These are phyloP conservation scores for Pseudois nayaur DNA, from an alignment of 2,113 vertebrate species.

Conservation along the genomic window DNA sequence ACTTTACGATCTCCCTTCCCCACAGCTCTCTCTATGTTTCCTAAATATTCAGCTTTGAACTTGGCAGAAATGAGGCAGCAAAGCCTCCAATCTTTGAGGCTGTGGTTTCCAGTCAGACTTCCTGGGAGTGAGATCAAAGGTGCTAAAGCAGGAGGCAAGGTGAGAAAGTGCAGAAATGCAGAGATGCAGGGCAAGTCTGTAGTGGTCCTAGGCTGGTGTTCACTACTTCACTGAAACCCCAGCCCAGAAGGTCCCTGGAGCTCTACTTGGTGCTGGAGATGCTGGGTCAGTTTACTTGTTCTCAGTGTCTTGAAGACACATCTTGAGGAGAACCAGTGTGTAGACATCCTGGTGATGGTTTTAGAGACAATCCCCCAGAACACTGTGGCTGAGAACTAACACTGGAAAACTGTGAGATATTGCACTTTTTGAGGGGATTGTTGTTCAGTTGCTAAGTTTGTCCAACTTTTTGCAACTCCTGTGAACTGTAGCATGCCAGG, in stretches of 20 bases:
- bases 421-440: neutral
- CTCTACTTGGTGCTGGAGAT: neutral
- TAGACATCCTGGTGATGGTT: neutral
- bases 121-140: neutral
- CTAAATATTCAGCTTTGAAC: neutral
- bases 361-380: neutral
- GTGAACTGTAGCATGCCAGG: neutral
- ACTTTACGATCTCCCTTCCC: rapidly evolving
- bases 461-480: neutral
- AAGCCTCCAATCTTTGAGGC: neutral
- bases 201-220: neutral
- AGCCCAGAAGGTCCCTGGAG: neutral
- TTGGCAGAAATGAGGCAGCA: neutral
- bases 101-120: neutral
- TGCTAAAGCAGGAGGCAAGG: neutral
- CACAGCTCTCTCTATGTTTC: no score
- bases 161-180: neutral
- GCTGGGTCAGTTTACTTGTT: neutral
- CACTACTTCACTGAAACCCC: rapidly evolving
- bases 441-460: neutral
- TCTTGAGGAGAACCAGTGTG: neutral
- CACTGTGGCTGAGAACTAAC: neutral
- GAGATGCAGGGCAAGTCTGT: neutral
- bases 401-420: neutral
- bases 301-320: neutral